Conservation (phyloP, 2,113 vertebrate genomes). For the Smithornis capensis region DNA sequence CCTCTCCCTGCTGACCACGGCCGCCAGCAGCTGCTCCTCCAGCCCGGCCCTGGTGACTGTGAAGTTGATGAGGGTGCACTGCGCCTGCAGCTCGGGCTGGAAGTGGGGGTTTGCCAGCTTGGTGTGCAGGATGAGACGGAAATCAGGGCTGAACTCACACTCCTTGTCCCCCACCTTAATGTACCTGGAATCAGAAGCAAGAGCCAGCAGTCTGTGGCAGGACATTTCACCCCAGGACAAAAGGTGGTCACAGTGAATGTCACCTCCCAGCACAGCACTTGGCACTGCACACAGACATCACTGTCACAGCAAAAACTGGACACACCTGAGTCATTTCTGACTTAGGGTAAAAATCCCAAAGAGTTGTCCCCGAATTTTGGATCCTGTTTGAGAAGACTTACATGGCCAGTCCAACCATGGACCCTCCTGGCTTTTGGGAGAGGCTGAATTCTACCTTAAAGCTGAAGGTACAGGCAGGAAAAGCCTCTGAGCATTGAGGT, state of each 20-base stretch:
- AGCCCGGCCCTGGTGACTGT: slow-evolving; percentile 88
- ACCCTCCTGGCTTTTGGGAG: background rate
- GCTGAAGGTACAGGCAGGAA: background rate
- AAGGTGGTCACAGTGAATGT: fast-evolving
- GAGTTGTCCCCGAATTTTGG: background rate
- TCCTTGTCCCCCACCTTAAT: slow-evolving; percentile 94
- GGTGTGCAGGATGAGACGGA: slow-evolving; percentile 93
- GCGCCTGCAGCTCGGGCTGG: slow-evolving; percentile 94
- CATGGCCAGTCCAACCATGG: background rate
- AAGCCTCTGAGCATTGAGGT: background rate
- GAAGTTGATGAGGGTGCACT: slow-evolving; percentile 95
- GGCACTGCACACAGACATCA: background rate
- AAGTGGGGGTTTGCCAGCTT: slow-evolving; percentile 95
- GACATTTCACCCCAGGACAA: background rate
- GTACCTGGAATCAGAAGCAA: slow-evolving; percentile 71
- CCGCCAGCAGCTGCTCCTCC: slow-evolving; percentile 92
- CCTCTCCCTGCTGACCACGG: slow-evolving; percentile 89
- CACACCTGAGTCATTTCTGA: background rate
- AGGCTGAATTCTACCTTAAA: background rate
- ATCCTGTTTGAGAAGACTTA: background rate
- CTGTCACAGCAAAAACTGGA: background rate
- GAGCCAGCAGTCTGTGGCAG: too few relatives aligned
- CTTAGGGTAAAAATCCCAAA: background rate
- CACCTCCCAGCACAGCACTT: background rate
- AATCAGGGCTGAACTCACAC: slow-evolving; percentile 87